phyloP scores from a whole-genome alignment of 2,797 vertebrate species.

The Leucoraja ocellata region DNA sequence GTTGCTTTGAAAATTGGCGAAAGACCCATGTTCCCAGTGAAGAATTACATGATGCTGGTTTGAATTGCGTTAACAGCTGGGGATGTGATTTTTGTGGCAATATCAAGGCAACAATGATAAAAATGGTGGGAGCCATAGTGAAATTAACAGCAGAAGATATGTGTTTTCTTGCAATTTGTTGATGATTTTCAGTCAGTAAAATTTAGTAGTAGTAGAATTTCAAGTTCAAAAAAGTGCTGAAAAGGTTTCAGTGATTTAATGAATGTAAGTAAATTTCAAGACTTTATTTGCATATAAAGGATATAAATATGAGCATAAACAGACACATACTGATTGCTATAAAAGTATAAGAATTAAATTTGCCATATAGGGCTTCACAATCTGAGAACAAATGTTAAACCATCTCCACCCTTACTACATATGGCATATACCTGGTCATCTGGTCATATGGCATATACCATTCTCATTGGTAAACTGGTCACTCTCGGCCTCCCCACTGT shows the following conservation, averaged over 20 bases:
- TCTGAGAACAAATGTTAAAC: not conserved
- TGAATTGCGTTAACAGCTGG: constrained; percentile 18
- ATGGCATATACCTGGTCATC: no score
- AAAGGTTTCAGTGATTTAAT: not conserved
- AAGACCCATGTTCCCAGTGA: constrained; percentile 35
- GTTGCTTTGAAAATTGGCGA: constrained; percentile 36
- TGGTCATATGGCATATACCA: no score
- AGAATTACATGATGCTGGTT: constrained; percentile 30
- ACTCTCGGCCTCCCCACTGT: no score
- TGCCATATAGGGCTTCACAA: not conserved
- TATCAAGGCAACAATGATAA: constrained; percentile 32
- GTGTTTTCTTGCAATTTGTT: not conserved
- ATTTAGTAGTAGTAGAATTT: not conserved
- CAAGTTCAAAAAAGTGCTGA: not conserved
- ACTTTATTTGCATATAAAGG: not conserved
- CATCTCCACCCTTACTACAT: not conserved
- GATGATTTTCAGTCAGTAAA: not conserved
- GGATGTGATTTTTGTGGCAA: constrained; percentile 22
- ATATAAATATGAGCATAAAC: not conserved
- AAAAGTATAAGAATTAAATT: not conserved
- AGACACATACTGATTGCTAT: not conserved
- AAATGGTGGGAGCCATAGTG: not conserved
- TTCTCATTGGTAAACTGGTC: no score
- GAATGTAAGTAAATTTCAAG: not conserved
- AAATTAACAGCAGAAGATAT: not conserved